Conservation (phyloP, 2,888 invertebrate species). For the Timema cristinae region DNA sequence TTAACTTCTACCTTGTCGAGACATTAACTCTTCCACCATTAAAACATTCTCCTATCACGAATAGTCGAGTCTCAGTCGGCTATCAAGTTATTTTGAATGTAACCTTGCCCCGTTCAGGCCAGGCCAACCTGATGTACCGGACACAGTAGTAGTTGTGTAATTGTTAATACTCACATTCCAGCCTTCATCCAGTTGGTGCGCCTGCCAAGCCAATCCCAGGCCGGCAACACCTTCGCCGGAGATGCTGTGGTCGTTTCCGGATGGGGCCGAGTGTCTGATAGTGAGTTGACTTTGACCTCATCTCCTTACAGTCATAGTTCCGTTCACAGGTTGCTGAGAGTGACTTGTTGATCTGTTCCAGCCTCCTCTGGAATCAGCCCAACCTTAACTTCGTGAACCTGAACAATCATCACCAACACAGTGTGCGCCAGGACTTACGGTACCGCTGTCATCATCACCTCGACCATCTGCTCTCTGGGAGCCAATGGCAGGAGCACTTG, state of each 20-base stretch:
- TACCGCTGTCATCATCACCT: constrained; percentile 28
- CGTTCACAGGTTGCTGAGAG: background rate
- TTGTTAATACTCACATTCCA: background rate
- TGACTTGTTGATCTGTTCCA: constrained; percentile 24
- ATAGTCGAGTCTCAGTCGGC: no score
- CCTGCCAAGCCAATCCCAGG: background rate
- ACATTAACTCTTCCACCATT: no score
- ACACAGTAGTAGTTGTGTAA: no score
- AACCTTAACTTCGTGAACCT: constrained; percentile 36
- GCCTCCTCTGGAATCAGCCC: constrained; percentile 12
- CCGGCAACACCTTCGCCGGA: background rate
- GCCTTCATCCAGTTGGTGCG: background rate
- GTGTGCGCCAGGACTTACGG: constrained; percentile 36
- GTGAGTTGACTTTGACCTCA: background rate
- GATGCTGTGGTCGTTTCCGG: background rate
- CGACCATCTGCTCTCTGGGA: constrained; percentile 35
- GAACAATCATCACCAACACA: constrained; percentile 36
- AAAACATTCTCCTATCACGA: no score
- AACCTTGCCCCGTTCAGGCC: no score
- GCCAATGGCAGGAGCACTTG: background rate
- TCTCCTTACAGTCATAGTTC: background rate
- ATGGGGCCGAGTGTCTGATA: background rate
- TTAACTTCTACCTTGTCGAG: background rate
- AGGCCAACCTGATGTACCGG: no score
- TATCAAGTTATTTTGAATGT: no score